Percentiles rank a stretch among this genome's conserved stretches.
Conservation (phyloP, 2,888 invertebrate species). For the Clitarchus hookeri region DNA sequence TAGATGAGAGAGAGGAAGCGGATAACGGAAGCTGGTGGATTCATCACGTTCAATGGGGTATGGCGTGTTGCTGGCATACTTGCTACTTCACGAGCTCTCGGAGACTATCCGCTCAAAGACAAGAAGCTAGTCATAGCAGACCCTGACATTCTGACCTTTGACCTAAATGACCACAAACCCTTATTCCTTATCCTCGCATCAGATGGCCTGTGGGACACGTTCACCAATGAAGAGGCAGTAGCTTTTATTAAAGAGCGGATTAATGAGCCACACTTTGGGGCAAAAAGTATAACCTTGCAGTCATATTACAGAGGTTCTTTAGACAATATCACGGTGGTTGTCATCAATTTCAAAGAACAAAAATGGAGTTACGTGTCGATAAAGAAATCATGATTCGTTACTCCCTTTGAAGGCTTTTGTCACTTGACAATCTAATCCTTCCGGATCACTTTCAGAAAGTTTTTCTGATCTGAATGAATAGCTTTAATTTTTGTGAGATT, state of each 20-base stretch:
- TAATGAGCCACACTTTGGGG: conserved; percentile 85
- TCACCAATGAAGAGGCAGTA: conserved; percentile 92
- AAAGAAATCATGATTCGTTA: conserved; percentile 29
- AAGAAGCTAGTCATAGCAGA: conserved; percentile 92
- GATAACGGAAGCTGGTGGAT: conserved; percentile 94
- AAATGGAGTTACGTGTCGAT: conserved; percentile 38
- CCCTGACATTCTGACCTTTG: conserved; percentile 92
- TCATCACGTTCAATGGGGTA: conserved; percentile 92
- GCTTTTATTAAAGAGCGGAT: conserved; percentile 84
- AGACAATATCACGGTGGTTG: conserved; percentile 93
- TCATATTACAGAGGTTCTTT: conserved; percentile 90
- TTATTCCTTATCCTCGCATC: conserved; percentile 91
- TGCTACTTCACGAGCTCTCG: conserved; percentile 92
- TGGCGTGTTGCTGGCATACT: conserved; percentile 96
- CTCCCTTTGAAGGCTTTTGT: background rate
- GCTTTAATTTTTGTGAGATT: conserved; percentile 14
- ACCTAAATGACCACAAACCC: conserved; percentile 81
- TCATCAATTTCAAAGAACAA: conserved; percentile 52
- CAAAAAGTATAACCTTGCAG: conserved; percentile 87
- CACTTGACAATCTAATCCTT: background rate
- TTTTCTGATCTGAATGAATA: conserved; percentile 1
- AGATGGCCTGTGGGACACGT: conserved; percentile 97
- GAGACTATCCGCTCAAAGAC: conserved; percentile 94
- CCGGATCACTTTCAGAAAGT: background rate
- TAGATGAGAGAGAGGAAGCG: conserved; percentile 86